Evolutionary conservation across 2,888 invertebrate genomes (phyloP), one percentile per base, ranked within the genome.

Genomic region (Dinocampus coccinellae): DNA sequence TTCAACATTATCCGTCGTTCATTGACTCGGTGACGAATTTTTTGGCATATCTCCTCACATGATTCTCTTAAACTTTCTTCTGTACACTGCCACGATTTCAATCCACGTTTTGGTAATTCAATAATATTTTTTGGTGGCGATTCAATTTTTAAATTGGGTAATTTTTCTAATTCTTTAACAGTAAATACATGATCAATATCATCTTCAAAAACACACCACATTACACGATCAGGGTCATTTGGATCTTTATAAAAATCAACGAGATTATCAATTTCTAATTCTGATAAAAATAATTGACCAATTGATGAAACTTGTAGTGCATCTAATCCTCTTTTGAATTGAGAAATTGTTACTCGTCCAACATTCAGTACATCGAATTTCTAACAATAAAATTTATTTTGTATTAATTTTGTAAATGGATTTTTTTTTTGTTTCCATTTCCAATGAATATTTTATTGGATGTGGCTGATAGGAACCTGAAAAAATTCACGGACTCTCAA

Each of bases 161-260:
- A 90, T 86, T 93, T 93, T 77, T 94, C 93, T 73, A 94, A 85
- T 82, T 91, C 89, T 78, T 92, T 92, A 16, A 90, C 88, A 0
- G 92, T 91, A 80, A 92, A 93, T 58, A 92, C 93, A 82, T 92
- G 91, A 82, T 95, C 93, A 76, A 95, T 91, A 84, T 95, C 94
- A 80, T 93, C 92, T 81, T 92, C 93, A 84, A 95, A 95, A 24
- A 92, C 91, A 71, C 91, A 90, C 94, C 95, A 95, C 84, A 93
- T 92, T 55, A 94, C 89, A 66, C 92, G 90, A 67, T 90, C 89
- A 0, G 87, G 86, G 85, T 94, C 94, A 78, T 92, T 90, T n/a
- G 93, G 92, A 88, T 94, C 93, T 73, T 90, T 85, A 86, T 94
- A 95, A 82, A 92, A 91, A 13, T 89, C 88, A 78, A 91, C 89